Percentiles rank a stretch among this genome's conserved stretches.
Evolutionary conservation across 2,888 invertebrate genomes (phyloP).

Genomic region (Listrodromus nycthemerus): DNA sequence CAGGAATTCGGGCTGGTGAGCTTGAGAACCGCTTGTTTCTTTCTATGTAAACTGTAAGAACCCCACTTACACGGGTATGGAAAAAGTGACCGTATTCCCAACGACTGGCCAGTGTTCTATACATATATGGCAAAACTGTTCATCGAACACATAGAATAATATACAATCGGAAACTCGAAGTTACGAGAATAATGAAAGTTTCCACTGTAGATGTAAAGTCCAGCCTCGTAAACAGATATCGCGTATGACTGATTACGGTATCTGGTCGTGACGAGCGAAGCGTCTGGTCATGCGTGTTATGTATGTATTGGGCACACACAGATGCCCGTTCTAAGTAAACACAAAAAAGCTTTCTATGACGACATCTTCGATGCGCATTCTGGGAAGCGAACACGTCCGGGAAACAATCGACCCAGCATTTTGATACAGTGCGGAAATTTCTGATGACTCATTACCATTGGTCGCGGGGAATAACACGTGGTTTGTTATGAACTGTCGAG

Average conservation of each 20-base stretch:
- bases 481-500: constrained; percentile 32
- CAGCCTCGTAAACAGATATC: background rate
- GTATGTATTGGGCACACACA: background rate
- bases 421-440: constrained; percentile 15
- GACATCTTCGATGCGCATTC: constrained; percentile 41
- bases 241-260: background rate
- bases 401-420: constrained; percentile 56
- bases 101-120: too few relatives aligned
- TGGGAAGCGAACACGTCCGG: constrained; percentile 31
- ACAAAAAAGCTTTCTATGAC: constrained; percentile 39
- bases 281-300: background rate
- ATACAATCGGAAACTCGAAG: background rate
- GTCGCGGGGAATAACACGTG: constrained; percentile 21
- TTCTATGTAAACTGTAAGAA: background rate
- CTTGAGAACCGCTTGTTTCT: background rate
- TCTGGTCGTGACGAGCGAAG: constrained; percentile 1
- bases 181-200: background rate
- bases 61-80: background rate
- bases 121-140: background rate
- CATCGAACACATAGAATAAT: background rate
- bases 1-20: background rate
- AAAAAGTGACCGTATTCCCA: background rate
- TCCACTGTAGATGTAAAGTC: background rate
- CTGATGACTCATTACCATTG: constrained; percentile 40
- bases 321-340: background rate